These are phyloP conservation scores for Conchocele bisecta DNA, from an alignment of 2,888 invertebrate genomes.

Conservation along the genomic window DNA sequence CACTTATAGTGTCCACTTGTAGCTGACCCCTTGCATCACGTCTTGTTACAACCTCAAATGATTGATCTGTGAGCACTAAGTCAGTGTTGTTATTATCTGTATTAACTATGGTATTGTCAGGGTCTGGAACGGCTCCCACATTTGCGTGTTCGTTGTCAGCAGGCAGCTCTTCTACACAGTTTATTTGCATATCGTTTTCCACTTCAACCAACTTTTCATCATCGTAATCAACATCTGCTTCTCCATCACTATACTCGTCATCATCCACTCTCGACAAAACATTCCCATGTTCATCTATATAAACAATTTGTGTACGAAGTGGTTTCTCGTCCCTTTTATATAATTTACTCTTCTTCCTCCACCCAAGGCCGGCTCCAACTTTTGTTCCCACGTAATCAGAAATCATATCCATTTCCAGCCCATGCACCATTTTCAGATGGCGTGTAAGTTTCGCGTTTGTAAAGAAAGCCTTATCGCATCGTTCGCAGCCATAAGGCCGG, in stretches of 20 bases:
- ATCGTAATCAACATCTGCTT: too few relatives aligned
- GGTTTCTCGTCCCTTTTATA: conserved; percentile 12
- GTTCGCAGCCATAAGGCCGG: conserved; percentile 47
- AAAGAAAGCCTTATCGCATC: conserved; percentile 54
- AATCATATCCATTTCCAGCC: conserved; percentile 38
- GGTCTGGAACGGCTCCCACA: too few relatives aligned
- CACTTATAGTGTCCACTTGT: too few relatives aligned
- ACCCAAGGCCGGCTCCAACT: conserved; percentile 43
- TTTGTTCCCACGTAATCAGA: conserved; percentile 45
- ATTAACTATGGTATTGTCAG: too few relatives aligned
- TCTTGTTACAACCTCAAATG: conserved; percentile 37
- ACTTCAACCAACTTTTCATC: too few relatives aligned
- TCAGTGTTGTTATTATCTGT: too few relatives aligned
- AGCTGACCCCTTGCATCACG: conserved; percentile 21
- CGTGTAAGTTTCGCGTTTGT: conserved; percentile 44
- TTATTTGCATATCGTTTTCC: too few relatives aligned
- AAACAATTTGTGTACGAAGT: conserved; percentile 38
- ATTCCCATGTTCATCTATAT: conserved; percentile 47
- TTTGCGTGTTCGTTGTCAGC: too few relatives aligned
- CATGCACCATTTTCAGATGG: conserved; percentile 52
- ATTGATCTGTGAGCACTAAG: too few relatives aligned
- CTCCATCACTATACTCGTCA: too few relatives aligned
- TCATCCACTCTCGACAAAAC: conserved; percentile 18
- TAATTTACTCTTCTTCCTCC: conserved; percentile 37
- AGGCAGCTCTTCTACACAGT: too few relatives aligned